These are phyloP conservation scores for Bucco capensis DNA, from an alignment of 2,113 vertebrate species.

Conservation along the genomic window DNA sequence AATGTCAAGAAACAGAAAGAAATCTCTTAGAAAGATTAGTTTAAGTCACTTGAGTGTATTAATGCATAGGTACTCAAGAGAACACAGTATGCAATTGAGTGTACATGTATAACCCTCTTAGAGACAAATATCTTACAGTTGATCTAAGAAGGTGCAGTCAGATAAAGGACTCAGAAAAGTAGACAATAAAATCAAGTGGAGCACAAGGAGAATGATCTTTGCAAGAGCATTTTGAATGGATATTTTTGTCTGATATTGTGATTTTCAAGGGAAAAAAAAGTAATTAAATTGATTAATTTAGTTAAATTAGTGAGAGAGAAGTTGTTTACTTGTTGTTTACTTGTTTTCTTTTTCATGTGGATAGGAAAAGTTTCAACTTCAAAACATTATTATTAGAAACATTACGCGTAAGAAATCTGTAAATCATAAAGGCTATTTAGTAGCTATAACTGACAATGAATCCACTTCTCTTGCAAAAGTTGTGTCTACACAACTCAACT, in stretches of 20 bases:
- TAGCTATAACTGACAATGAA: neutral
- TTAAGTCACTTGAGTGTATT: accelerated
- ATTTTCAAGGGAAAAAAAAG: neutral
- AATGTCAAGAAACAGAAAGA: neutral
- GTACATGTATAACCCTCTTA: neutral
- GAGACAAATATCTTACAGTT: neutral
- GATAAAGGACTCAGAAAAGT: neutral
- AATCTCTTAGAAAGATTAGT: neutral
- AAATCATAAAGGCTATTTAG: neutral
- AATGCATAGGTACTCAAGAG: neutral
- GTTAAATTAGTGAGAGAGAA: neutral
- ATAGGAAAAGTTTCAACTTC: neutral
- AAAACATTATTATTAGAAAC: neutral
- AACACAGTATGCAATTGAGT: neutral
- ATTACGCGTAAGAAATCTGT: neutral
- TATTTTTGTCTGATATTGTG: neutral
- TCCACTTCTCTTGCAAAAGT: neutral
- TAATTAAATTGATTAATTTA: neutral
- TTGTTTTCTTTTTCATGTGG: neutral
- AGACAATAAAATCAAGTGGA: neutral
- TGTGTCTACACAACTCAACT: too few species aligned
- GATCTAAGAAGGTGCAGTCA: neutral
- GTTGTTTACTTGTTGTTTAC: too few species aligned
- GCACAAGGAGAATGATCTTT: neutral
- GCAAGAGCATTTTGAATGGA: neutral